Conservation (phyloP, 2,888 invertebrate species). For the Synergus gifuensis region DNA sequence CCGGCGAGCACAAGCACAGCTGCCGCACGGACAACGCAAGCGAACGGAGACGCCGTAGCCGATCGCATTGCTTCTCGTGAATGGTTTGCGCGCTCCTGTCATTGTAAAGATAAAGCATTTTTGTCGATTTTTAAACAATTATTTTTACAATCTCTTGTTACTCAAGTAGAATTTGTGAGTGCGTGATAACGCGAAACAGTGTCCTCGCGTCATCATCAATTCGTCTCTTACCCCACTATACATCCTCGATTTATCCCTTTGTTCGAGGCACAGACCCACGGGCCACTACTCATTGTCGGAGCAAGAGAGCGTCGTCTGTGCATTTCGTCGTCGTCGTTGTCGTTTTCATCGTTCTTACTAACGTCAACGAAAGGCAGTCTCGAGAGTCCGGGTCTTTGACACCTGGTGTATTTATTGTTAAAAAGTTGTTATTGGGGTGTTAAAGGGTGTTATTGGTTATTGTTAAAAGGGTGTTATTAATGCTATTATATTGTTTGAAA, state of each 20-base stretch:
- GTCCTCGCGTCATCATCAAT: neutral
- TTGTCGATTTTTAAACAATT: conserved; percentile 8
- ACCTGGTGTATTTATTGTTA: conserved; percentile 21
- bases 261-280: conserved; percentile 51
- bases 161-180: neutral
- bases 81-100: conserved; percentile 24
- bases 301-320: neutral
- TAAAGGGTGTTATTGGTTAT: conserved; percentile 20
- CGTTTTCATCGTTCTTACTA: too few species aligned
- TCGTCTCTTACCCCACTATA: conserved; percentile 39
- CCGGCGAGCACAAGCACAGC: conserved; percentile 56
- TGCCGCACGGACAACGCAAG: conserved; percentile 56
- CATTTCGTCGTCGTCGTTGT: too few species aligned
- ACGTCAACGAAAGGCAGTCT: conserved; percentile 7
- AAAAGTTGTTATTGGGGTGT: too few species aligned
- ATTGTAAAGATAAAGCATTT: conserved; percentile 42
- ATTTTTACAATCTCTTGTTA: neutral
- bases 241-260: conserved; percentile 46
- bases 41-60: conserved; percentile 46
- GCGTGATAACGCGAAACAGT: neutral
- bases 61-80: conserved; percentile 33
- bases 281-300: conserved; percentile 48
- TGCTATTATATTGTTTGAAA: neutral
- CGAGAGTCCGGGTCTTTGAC: neutral
- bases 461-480: conserved; percentile 14